Base-by-base conservation (phyloP, 2,797 vertebrate genomes). In the Catamblyrhynchus diadema region DNA sequence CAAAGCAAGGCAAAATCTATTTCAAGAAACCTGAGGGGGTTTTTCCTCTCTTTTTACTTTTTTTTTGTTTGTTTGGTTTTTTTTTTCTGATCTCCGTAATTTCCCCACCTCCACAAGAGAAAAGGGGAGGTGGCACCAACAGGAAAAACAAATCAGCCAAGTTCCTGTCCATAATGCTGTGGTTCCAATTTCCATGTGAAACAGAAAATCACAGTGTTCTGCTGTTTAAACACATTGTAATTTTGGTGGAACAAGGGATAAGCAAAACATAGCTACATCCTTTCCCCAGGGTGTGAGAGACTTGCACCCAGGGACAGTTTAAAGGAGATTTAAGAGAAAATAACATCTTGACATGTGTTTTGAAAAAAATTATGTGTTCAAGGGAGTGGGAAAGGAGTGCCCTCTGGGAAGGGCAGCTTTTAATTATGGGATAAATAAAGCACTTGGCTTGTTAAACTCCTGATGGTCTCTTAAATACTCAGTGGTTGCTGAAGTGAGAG, bases 1-100 rank as follows among this genome's bases (percentile, higher is more conserved):
- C 70, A 93, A 77, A 96, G 94, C 81, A 70, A 88, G 51, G 84
- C 1, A 4, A 33, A 70, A 72, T 79, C 13, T 51, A 48, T 93
- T 73, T 94, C 44, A 66, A 73, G 60, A 93, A 86, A 82, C 44
- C 42, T 37, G 24, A 42, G 42, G 5, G 1, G 22, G 12, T 14
- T 51, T 24, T 27, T 47, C 4, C 16, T 18, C 10, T 19, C 14
- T 42, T 32, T 14, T 39, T 10, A 2, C 2, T 27, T 14, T 6
- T 41, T 70, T 16, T 30, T 35, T 8, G 35, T 35, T 35, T 35
- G 8, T 35, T 35, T 7, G 3, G 1, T 11, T 32, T 33, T 20
- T n/a, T 39, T 51, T 15, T 13, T 0, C 10, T 42, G 6, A 9
- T 71, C 16, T 79, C 27, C 3, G 1, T 61, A 6, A 45, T 75